Evolutionary conservation across 64 coral and sea anemone genomes (phyloP), one percentile per base, ranked within the genome.

Genomic region (Porites lutea): DNA sequence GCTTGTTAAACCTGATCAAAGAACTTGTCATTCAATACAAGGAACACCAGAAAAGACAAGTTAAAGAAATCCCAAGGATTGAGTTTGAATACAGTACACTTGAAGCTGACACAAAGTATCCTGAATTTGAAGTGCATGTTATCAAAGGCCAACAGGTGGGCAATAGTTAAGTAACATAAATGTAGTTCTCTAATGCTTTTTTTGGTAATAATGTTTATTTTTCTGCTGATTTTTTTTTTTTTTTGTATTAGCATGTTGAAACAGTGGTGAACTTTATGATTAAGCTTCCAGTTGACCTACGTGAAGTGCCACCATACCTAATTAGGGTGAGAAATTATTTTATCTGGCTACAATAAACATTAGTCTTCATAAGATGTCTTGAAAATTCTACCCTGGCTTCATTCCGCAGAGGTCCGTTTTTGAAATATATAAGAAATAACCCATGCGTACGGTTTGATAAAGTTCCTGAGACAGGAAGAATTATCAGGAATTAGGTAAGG

Each of bases 221-320:
- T 57, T 57, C 7, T 7, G 54, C 3, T 57, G 12, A 0, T 16
- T 27, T 48, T 58, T 54, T 48, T 68, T 9, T 45, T 62, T 16
- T 65, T 48, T 15, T 78, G 3, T 83, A 37, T 72, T 66, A 91
- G 92, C 52, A 19, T 13, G 48, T 52, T 15, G 71, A 74, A 44
- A 83, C 19, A 52, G 66, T 83, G 23, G 59, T 94, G n/a, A 94
- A 94, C 69, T 94, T 94, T 27, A 89, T 94, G 92, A 94, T 94
- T 10, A 94, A 94, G 48, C 87, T 94, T 14, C 87, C 79, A 22
- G 78, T 94, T 52, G 79, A 94, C 67, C 72, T 94, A 20, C 76
- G 87, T 68, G 79, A 77, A 7, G 75, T 94, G 61, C 92, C 92
- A 22, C 78, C 87, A 15, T 94, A 89, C 59, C 52, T 94, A 4